Percentiles rank a stretch among this genome's conserved stretches.
Conservation (phyloP, 35 echinoderm and acorn worm species). For the Hemicentrotus pulcherrimus region DNA sequence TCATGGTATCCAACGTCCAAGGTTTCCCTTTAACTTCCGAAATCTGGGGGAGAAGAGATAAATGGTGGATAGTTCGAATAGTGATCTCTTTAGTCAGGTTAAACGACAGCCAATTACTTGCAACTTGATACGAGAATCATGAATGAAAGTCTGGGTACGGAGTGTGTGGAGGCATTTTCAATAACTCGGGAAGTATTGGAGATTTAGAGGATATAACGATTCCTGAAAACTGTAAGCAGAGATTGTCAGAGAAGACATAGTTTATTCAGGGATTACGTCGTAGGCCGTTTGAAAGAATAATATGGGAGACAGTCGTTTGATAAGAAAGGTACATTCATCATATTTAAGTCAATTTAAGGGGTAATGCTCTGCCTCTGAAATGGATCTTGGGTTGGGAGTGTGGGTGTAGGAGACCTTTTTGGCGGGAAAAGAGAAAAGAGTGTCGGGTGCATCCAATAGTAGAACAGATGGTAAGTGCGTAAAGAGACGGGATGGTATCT, state of each 20-base stretch:
- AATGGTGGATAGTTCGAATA: background rate
- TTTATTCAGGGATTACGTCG: background rate
- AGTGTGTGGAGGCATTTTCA: background rate
- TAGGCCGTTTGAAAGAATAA: no score
- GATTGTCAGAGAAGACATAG: background rate
- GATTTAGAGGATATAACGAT: background rate
- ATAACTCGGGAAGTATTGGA: background rate
- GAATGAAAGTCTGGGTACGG: background rate
- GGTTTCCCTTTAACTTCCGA: background rate
- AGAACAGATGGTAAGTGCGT: background rate
- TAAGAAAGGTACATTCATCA: background rate
- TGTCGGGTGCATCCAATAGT: slow-evolving; percentile 15
- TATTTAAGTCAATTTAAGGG: background rate
- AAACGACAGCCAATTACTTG: background rate
- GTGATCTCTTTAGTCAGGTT: background rate
- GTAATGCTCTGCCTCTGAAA: background rate
- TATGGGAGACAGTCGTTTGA: background rate
- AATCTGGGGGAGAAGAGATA: background rate
- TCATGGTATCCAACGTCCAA: background rate
- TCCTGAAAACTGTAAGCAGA: background rate
- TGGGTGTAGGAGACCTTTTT: background rate
- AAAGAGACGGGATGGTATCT: background rate
- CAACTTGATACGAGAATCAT: background rate
- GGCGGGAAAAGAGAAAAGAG: background rate
- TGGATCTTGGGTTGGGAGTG: background rate